Evolutionary conservation across 35 echinoderm and acorn worm genomes (phyloP).

Genomic region (Patiria miniata): DNA sequence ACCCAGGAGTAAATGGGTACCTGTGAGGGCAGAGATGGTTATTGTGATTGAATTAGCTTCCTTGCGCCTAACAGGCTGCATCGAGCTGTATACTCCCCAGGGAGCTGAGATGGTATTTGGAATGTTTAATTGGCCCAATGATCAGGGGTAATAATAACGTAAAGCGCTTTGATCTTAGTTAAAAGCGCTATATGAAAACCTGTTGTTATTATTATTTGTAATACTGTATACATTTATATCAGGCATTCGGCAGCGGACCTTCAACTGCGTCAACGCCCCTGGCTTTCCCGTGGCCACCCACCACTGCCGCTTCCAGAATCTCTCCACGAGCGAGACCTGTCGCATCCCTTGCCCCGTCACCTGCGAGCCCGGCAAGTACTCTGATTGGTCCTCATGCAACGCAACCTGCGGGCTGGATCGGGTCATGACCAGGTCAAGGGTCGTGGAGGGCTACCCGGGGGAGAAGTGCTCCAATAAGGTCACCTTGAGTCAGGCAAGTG

Average conservation of each 20-base stretch:
- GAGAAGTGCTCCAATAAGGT: constrained; percentile 39
- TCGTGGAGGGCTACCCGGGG: constrained; percentile 25
- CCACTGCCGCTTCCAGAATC: constrained; percentile 49
- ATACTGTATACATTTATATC: too few relatives aligned
- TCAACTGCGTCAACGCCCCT: constrained; percentile 58
- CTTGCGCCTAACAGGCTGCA: too few relatives aligned
- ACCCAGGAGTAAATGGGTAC: too few relatives aligned
- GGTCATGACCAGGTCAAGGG: constrained; percentile 54
- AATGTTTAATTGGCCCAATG: too few relatives aligned
- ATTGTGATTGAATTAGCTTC: too few relatives aligned
- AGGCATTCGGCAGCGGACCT: constrained; percentile 62
- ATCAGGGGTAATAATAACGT: too few relatives aligned
- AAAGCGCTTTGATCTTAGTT: too few relatives aligned
- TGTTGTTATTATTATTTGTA: too few relatives aligned
- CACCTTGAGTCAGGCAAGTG: constrained; percentile 60
- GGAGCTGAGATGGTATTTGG: too few relatives aligned
- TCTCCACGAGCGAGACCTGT: constrained; percentile 50
- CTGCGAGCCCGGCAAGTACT: constrained; percentile 62
- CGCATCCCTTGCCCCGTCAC: constrained; percentile 63
- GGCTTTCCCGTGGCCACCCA: constrained; percentile 36
- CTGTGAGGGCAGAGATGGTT: too few relatives aligned
- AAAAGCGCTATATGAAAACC: too few relatives aligned
- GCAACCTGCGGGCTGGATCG: constrained; percentile 68
- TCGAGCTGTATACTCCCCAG: too few relatives aligned
- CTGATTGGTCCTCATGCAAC: constrained; percentile 73